These are phyloP conservation scores for Tympanuchus pallidicinctus DNA, from an alignment of 2,113 vertebrate genomes.

Conservation along the genomic window DNA sequence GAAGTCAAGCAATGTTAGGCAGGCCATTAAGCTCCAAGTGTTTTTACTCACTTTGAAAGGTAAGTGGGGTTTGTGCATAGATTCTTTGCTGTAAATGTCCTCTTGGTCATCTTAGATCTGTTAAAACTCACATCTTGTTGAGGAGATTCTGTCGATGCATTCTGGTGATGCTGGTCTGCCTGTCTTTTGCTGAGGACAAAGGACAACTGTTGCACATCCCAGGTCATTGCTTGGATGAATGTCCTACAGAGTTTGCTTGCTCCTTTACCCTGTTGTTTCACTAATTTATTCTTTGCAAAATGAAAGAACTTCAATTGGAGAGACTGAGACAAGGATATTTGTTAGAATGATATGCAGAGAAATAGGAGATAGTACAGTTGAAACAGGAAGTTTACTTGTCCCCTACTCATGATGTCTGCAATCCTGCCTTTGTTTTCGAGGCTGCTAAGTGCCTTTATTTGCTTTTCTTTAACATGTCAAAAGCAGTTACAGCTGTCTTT, in stretches of 20 bases:
- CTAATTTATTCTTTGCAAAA: background rate
- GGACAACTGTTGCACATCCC: background rate
- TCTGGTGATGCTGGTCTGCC: background rate
- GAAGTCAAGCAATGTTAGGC: background rate
- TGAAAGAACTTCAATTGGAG: background rate
- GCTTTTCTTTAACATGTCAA: background rate
- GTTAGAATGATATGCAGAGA: background rate
- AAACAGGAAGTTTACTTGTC: background rate
- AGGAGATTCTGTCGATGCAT: background rate
- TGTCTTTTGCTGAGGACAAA: background rate
- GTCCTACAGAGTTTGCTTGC: background rate
- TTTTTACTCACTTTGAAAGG: background rate
- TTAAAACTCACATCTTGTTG: background rate
- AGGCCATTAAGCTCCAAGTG: background rate
- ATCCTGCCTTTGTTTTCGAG: background rate
- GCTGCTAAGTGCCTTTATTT: background rate
- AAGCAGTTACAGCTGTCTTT: background rate
- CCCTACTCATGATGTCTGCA: background rate
- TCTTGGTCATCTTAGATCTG: background rate
- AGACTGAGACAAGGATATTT: background rate
- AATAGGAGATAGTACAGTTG: background rate
- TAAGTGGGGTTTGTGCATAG: background rate
- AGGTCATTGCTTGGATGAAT: background rate
- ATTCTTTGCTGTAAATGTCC: background rate
- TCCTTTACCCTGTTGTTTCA: background rate